Evolutionary conservation across 2,888 invertebrate species (phyloP), one percentile per base, ranked within the genome.

Genomic region (Orthosia incerta): DNA sequence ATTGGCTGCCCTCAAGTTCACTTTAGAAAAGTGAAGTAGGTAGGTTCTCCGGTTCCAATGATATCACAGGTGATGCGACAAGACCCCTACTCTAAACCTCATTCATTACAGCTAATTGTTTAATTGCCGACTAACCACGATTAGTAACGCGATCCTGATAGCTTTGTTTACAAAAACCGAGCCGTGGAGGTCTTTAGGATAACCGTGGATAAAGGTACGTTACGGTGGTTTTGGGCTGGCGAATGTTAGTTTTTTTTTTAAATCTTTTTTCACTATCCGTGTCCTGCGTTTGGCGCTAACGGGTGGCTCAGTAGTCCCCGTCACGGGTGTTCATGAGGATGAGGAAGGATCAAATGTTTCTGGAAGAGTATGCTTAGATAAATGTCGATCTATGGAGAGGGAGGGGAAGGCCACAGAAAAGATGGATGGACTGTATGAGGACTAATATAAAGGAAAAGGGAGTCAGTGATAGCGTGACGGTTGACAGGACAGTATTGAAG

Each of bases 81-180:
- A 46, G 51, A 61, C 20, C 63, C 61, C 20, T 62, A 63, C 62
- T 56, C 60, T 55, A 70, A 75, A 31, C 61, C 64, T 63, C 84
- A 84, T 89, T 89, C 86, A 90, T 90, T 88, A 88, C 84, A 82
- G 84, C 79, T 87, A 94, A 94, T 94, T 93, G 92, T 91, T 89
- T 94, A 93, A 94, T 93, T 90, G 90, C 86, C 90, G 90, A 69
- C 83, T 92, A 93, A 95, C 93, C 93, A 90, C 88, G 80, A 87
- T 86, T 92, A 87, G 92, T 90, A 89, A 91, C 90, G 91, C 87
- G 82, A 87, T 66, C 72, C 82, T 76, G 86, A 83, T 86, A 73
- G 75, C 66, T 74, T 80, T 86, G 72, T 79, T 57, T 71, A 83
- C 62, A 83, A 85, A 86, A 83, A 81, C 74, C 66, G 71, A 72